phyloP scores from a whole-genome alignment of 53 echinoderm and acorn worm species.

The Echinometra lucunter region DNA sequence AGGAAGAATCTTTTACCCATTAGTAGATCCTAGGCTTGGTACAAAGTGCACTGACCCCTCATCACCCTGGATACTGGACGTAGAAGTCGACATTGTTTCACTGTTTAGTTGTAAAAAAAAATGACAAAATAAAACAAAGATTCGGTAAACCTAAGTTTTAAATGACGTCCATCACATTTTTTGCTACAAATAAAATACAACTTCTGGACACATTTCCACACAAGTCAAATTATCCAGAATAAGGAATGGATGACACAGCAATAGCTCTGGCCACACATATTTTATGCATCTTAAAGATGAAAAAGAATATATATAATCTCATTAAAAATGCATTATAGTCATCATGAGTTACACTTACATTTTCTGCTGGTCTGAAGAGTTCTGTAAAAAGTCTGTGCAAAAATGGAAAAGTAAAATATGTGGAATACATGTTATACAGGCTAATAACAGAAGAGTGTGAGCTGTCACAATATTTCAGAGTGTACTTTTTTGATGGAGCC shows the following conservation, averaged over 20 bases:
- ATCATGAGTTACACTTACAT: slow-evolving; percentile 58
- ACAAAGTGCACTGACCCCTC: slow-evolving; percentile 20
- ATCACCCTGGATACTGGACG: slow-evolving; percentile 25
- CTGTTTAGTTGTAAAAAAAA: neutral
- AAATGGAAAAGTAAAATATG: neutral
- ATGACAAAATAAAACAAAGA: no score
- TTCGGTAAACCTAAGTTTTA: neutral
- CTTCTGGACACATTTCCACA: neutral
- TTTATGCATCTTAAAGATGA: no score
- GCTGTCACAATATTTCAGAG: neutral
- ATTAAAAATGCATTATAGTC: neutral
- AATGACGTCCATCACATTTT: neutral
- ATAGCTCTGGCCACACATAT: no score
- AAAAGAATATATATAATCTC: neutral
- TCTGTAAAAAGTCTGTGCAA: slow-evolving; percentile 41
- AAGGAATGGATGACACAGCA: neutral
- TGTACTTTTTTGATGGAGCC: no score
- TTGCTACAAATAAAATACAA: neutral
- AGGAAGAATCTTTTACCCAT: neutral
- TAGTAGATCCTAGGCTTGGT: neutral
- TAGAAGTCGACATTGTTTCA: slow-evolving; percentile 20
- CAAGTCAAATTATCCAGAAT: neutral
- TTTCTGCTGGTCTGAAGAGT: slow-evolving; percentile 63
- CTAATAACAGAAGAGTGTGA: no score
- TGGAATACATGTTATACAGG: neutral